Base-by-base conservation (phyloP, 2,113 vertebrate species). In the Bettongia penicillata region DNA sequence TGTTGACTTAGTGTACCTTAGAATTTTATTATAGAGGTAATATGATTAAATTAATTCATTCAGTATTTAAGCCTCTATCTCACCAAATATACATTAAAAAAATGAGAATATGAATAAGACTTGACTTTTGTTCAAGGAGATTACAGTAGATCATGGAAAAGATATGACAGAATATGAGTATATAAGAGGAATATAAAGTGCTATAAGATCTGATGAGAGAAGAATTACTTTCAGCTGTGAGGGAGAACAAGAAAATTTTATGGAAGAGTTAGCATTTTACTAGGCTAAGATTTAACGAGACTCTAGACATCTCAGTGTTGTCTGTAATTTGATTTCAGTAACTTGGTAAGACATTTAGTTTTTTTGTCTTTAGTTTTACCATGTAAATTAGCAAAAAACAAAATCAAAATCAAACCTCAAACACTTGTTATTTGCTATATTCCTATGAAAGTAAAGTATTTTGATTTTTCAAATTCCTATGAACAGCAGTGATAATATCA, bases 401-500 rank as follows among this genome's bases (percentile, higher is more conserved):
- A 84, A 77, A 43, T 31, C 37, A 84, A 43, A 84, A 37, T 28
- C 31, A 68, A 68, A 68, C 61, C 61, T 26, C 8, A 28, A 68
- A n/a, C 31, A 0, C 14, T 16, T 68, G 11, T 68, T 37, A 68
- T 37, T 68, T 16, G 6, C 14, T n/a, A 16, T 68, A 16, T 68
- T 68, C 3, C 61, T n/a, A 19, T 68, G 61, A 68, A 68, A 37
- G 28, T 37, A 68, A 55, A 55, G 8, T 4, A 55, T 10, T 68
- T 68, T 68, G 10, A 31, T 68, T 37, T 31, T 68, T 68, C 10
- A 68, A 16, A 68, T 68, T 68, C 31, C 37, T 68, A 68, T 1
- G 14, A 96, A 90, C 92, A 91, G 28, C 31, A 94, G 19, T 93
- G 31, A 91, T 57, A 26, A 93, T 68, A 12, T 68, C 37, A 95